Evolutionary conservation across 2,888 invertebrate species (phyloP).

Genomic region (Odontocerum albicorne): DNA sequence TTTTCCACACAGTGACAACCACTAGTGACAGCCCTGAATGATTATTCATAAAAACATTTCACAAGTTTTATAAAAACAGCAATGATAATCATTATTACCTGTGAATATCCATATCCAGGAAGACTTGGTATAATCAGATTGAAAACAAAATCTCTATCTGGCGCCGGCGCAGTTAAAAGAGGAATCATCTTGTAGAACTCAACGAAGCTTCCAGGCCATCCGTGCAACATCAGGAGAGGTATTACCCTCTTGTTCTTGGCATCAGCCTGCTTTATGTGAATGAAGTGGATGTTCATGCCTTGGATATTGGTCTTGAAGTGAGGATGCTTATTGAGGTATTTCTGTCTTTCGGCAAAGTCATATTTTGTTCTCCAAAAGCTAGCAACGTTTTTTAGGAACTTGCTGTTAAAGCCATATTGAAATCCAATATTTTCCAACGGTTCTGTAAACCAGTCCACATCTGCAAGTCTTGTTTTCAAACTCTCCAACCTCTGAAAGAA

Average conservation of each 20-base stretch:
- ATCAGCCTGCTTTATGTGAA: slow-evolving; percentile 61
- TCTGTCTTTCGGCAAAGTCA: slow-evolving; percentile 66
- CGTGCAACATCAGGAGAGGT: slow-evolving; percentile 74
- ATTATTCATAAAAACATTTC: too few species aligned
- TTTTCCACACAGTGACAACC: too few species aligned
- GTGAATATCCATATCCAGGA: slow-evolving; percentile 55
- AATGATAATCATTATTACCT: slow-evolving; percentile 42
- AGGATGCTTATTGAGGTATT: slow-evolving; percentile 63
- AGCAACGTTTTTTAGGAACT: slow-evolving; percentile 51
- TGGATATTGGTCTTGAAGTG: slow-evolving; percentile 73
- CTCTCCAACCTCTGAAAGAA: slow-evolving; percentile 56
- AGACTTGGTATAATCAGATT: slow-evolving; percentile 64
- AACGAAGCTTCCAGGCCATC: slow-evolving; percentile 79
- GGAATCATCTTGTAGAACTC: slow-evolving; percentile 77
- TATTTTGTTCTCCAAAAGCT: slow-evolving; percentile 66
- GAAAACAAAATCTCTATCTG: slow-evolving; percentile 61
- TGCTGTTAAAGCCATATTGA: slow-evolving; percentile 62
- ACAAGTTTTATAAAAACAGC: not conserved
- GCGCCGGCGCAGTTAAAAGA: slow-evolving; percentile 55
- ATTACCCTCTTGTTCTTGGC: slow-evolving; percentile 51
- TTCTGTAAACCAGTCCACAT: slow-evolving; percentile 44
- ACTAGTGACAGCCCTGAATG: too few species aligned
- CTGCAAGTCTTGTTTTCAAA: slow-evolving; percentile 56
- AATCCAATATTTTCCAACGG: slow-evolving; percentile 55
- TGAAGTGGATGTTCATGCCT: slow-evolving; percentile 69